phyloP scores from a whole-genome alignment of 1,140 invertebrate species.

The Bombyx mori region DNA sequence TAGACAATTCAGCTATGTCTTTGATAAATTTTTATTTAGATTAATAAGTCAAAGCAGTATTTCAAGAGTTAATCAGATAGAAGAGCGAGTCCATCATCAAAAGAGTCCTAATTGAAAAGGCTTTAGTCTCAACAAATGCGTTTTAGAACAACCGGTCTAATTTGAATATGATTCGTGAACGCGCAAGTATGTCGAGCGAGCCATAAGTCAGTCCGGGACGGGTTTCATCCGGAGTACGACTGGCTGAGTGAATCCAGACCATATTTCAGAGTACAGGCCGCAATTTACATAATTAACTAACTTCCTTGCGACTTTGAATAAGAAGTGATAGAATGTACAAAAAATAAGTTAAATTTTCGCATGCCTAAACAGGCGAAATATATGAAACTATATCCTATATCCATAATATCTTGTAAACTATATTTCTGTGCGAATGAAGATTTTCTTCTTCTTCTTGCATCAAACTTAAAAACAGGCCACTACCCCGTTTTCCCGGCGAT shows the following conservation, averaged over 20 bases:
- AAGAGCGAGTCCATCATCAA: too few relatives aligned
- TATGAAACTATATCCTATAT: too few relatives aligned
- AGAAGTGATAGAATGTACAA: too few relatives aligned
- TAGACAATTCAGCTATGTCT: too few relatives aligned
- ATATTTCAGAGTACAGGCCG: slow-evolving; percentile 39
- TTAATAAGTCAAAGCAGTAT: too few relatives aligned
- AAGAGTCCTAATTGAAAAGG: too few relatives aligned
- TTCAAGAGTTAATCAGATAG: too few relatives aligned
- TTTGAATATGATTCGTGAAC: slow-evolving; percentile 4
- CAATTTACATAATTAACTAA: slow-evolving; percentile 59
- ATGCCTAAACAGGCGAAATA: too few relatives aligned
- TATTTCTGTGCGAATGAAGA: slow-evolving; percentile 6
- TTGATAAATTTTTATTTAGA: too few relatives aligned
- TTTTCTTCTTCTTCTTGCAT: not conserved
- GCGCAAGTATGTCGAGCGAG: slow-evolving; percentile 8
- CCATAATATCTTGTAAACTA: slow-evolving; percentile 11
- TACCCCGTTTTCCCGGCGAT: not conserved
- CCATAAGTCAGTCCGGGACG: slow-evolving; percentile 18
- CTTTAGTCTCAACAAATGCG: too few relatives aligned
- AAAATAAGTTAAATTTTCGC: too few relatives aligned
- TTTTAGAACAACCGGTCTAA: not conserved
- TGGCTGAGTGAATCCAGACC: slow-evolving; percentile 38
- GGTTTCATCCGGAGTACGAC: slow-evolving; percentile 16
- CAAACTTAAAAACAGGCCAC: not conserved
- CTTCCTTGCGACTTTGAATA: slow-evolving; percentile 33